phyloP scores from a whole-genome alignment of 2,113 vertebrate genomes.

The Sisor rabdophorus region DNA sequence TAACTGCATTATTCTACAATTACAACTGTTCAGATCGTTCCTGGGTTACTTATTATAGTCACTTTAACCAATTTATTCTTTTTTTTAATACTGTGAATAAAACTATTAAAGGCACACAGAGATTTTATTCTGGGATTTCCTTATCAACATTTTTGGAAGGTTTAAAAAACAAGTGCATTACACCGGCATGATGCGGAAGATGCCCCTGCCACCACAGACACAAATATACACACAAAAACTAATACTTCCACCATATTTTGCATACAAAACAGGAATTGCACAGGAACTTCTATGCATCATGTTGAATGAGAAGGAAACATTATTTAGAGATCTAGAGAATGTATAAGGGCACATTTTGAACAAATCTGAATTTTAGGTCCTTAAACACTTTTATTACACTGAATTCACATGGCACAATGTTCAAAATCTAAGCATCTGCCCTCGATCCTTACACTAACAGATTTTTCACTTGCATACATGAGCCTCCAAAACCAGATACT shows the following conservation, averaged over 20 bases:
- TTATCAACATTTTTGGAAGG: constrained; percentile 77
- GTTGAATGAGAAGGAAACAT: constrained; percentile 63
- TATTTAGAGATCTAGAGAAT: constrained; percentile 45
- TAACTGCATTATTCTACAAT: constrained; percentile 88
- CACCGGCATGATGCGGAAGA: constrained; percentile 57
- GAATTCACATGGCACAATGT: too few species aligned
- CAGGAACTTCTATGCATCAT: constrained; percentile 62
- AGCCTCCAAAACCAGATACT: too few species aligned
- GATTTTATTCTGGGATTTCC: constrained; percentile 75
- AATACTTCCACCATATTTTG: constrained; percentile 49
- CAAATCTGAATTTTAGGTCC: constrained; percentile 48
- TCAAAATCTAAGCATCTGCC: too few species aligned
- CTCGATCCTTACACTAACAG: constrained; percentile 33
- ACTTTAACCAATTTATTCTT: constrained; percentile 71
- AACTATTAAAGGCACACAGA: constrained; percentile 75
- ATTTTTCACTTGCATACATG: constrained; percentile 57
- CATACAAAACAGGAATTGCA: constrained; percentile 62
- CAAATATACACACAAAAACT: constrained; percentile 4
- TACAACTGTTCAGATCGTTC: constrained; percentile 79
- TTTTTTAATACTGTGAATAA: constrained; percentile 80
- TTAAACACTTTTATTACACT: constrained; percentile 58
- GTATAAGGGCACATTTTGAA: constrained; percentile 46
- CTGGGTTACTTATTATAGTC: constrained; percentile 77
- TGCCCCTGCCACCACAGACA: background rate
- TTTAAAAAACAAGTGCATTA: constrained; percentile 62